Percentiles rank a stretch among this genome's conserved stretches.
These are phyloP conservation scores for Ricordea florida DNA, from an alignment of 92 coral and sea anemone genomes.

Conservation along the genomic window DNA sequence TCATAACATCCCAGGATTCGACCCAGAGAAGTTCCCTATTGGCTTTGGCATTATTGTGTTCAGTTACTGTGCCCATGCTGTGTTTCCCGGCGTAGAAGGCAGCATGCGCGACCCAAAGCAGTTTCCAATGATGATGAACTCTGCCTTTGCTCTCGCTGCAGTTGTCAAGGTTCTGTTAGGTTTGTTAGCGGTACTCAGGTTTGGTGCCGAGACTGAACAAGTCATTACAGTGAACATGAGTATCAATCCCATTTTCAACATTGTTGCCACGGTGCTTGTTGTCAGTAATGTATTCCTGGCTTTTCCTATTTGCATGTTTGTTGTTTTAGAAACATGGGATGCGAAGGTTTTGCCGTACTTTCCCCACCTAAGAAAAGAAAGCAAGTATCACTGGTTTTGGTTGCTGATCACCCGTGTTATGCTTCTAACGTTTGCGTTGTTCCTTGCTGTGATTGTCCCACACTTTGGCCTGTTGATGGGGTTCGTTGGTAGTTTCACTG, in stretches of 20 bases:
- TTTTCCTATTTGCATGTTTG: constrained; percentile 83
- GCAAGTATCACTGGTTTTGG: constrained; percentile 85
- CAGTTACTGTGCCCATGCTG: constrained; percentile 93
- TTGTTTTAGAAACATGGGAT: constrained; percentile 87
- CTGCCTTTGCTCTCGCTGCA: constrained; percentile 75
- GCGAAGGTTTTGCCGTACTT: constrained; percentile 67
- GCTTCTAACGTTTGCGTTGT: constrained; percentile 76
- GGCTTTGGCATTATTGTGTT: constrained; percentile 91
- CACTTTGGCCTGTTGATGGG: constrained; percentile 94
- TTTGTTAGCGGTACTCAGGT: constrained; percentile 75
- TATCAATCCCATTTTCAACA: constrained; percentile 66
- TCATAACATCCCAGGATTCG: constrained; percentile 69
- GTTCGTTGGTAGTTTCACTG: constrained; percentile 88
- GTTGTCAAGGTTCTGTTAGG: constrained; percentile 74
- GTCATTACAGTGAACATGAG: constrained; percentile 86
- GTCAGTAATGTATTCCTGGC: constrained; percentile 86
- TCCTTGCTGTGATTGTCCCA: constrained; percentile 77
- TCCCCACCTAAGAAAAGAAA: constrained; percentile 74
- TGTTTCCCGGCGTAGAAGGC: constrained; percentile 91
- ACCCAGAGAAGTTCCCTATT: constrained; percentile 70
- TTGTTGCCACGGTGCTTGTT: constrained; percentile 74
- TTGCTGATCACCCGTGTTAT: constrained; percentile 66
- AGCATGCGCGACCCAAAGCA: constrained; percentile 86
- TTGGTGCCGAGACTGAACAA: constrained; percentile 72
- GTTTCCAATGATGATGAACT: constrained; percentile 85